Evolutionary conservation across 2,113 vertebrate species (phyloP).

Genomic region (Haemorhous mexicanus): DNA sequence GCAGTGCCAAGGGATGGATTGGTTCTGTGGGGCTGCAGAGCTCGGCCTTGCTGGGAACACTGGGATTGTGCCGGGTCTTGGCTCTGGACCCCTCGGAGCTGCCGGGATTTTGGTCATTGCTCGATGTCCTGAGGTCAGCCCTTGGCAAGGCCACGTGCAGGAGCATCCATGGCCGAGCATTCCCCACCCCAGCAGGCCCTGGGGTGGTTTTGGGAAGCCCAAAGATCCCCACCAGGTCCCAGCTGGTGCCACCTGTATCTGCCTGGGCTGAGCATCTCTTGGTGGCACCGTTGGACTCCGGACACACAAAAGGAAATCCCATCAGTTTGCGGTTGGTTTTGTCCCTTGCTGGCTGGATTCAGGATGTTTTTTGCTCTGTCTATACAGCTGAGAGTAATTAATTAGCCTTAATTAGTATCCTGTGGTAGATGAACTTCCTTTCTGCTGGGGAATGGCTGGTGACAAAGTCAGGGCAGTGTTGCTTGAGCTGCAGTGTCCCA

Average conservation of each 20-base stretch:
- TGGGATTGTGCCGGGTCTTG: accelerated
- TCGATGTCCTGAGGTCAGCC: accelerated
- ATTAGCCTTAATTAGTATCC: background rate
- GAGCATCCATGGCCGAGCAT: accelerated
- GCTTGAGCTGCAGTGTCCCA: background rate
- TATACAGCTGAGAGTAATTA: background rate
- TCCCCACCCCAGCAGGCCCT: background rate
- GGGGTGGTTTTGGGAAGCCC: background rate
- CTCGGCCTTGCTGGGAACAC: background rate
- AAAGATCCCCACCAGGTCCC: background rate
- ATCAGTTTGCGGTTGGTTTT: accelerated
- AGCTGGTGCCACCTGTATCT: accelerated
- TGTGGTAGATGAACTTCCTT: background rate
- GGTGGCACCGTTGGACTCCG: accelerated
- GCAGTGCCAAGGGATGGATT: background rate
- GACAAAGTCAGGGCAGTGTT: background rate
- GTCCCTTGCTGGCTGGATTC: background rate
- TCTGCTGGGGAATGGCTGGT: background rate
- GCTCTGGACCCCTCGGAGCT: background rate
- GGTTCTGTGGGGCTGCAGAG: background rate
- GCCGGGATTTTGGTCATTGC: accelerated
- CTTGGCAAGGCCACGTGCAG: background rate
- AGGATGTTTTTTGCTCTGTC: background rate
- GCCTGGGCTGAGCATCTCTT: background rate
- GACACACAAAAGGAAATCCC: background rate